Base-by-base conservation (phyloP, 2,888 invertebrate genomes). In the Rhaphigaster nebulosa region DNA sequence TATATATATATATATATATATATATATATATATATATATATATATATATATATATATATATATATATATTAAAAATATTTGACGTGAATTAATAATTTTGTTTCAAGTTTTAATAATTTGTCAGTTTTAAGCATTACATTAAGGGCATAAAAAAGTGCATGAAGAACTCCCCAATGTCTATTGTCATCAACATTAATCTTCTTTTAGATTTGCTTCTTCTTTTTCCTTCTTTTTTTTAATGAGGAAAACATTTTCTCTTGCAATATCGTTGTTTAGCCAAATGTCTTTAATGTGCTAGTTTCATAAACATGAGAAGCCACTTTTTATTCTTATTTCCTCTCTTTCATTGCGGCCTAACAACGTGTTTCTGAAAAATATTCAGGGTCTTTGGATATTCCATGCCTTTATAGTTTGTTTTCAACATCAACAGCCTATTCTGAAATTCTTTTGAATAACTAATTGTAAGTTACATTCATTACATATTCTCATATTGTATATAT, bases 121-220 rank as follows among this genome's bases (percentile, higher is more conserved):
- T 20, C 1, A 29, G 4, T 65, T 34, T 6, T 23, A 76, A 34
- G 34, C 20, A 38, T 76, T 38, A 6, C 70, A 23, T 76, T 20
- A 38, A 20, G 20, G 34, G 10, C 23, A 34, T 10, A 3, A 76
- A 38, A 23, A 76, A 38, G 6, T 76, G 34, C 18, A 20, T 5
- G 34, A 76, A 38, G 70, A 34, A 76, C 29, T 65, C 12, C 15
- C 20, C 38, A 65, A 76, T 76, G 70, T 76, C 38, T 20, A 38
- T 38, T 76, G 70, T 76, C 70, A 76, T 76, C 70, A 76, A 38
- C 34, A 76, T 34, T 76, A 76, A 76, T 76, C 70, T 34, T 12
- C 70, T 70, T 70, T 60, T 29, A 5, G 15, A 38, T 3, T 29
- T 38, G 29, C 29, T 34, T 76, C 15, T 38, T 76, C 1, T 76